Conservation (phyloP, 2,888 invertebrate genomes). For the Busseola fusca region DNA sequence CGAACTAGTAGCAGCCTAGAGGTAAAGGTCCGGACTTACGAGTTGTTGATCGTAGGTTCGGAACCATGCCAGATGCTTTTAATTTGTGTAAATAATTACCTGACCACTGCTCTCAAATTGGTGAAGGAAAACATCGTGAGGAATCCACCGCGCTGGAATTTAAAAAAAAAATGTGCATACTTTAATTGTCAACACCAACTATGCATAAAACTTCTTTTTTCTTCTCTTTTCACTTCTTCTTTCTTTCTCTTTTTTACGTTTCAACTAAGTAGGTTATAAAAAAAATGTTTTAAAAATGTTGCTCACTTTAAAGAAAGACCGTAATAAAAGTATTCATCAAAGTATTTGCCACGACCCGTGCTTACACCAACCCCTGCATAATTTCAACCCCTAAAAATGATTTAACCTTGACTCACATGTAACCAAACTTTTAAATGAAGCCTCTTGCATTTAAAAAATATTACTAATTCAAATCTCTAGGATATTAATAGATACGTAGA, state of each 20-base stretch:
- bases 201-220: no score
- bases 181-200: background rate
- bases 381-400: constrained; percentile 17
- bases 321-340: constrained; percentile 4
- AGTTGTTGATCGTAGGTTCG: no score
- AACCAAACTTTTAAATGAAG: background rate
- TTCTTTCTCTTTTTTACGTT: no score
- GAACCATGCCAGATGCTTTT: no score
- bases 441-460: background rate
- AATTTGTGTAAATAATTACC: no score
- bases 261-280: background rate
- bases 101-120: no score
- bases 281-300: background rate
- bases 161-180: no score
- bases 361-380: constrained; percentile 22
- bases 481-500: background rate
- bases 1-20: no score
- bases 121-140: no score
- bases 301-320: background rate
- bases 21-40: no score
- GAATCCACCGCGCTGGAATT: no score
- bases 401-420: constrained; percentile 43
- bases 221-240: no score
- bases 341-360: constrained; percentile 19
- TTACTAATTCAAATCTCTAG: background rate